These are phyloP conservation scores for Ormyrus thymus DNA, from an alignment of 2,888 invertebrate species.

Conservation along the genomic window DNA sequence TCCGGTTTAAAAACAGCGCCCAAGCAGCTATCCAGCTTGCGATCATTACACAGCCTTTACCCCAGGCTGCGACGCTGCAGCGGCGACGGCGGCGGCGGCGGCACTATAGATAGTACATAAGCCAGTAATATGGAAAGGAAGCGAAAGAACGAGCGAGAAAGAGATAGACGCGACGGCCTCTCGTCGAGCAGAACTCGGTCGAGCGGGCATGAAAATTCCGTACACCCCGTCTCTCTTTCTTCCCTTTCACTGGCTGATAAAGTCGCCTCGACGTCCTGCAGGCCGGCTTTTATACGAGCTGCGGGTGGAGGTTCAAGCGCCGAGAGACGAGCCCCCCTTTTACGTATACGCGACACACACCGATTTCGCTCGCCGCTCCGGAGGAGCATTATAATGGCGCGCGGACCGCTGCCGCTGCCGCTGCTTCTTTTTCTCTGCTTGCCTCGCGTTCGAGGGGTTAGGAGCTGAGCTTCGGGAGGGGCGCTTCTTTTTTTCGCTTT, in stretches of 20 bases:
- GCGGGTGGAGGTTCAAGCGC: neutral
- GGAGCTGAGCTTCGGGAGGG: too few relatives aligned
- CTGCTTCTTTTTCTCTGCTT: neutral
- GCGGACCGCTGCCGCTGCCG: too few relatives aligned
- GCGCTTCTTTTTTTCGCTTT: too few relatives aligned
- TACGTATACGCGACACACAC: neutral
- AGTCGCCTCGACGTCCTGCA: conserved; percentile 26
- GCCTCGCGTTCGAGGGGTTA: neutral
- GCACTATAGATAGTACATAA: conserved; percentile 6
- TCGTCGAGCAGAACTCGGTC: conserved; percentile 53
- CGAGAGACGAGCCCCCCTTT: neutral
- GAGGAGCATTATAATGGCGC: conserved; percentile 1
- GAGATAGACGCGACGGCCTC: neutral
- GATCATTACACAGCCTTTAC: neutral
- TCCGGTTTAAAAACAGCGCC: too few relatives aligned
- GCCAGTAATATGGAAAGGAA: conserved; percentile 32
- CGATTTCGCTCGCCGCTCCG: conserved; percentile 10
- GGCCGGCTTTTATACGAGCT: conserved; percentile 8
- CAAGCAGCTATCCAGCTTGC: too few relatives aligned
- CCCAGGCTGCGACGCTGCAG: neutral
- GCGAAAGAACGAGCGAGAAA: neutral
- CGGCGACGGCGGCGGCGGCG: neutral
- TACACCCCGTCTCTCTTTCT: neutral
- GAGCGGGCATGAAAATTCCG: conserved; percentile 67
- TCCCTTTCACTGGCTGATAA: conserved; percentile 34